phyloP scores from a whole-genome alignment of 2,888 invertebrate species.

The Ectropis crepuscularia region DNA sequence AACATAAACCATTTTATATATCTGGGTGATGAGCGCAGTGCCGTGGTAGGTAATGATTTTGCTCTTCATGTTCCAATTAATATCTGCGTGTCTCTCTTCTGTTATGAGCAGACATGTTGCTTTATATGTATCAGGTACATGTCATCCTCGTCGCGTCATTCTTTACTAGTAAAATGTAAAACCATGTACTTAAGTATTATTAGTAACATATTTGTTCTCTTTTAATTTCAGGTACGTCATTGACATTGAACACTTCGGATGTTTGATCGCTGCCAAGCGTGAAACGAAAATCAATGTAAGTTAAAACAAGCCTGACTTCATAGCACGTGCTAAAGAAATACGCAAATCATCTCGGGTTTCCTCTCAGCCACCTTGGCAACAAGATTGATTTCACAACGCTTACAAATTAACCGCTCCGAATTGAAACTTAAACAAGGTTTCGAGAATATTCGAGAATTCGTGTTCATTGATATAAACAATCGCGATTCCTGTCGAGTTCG shows the following conservation, averaged over 20 bases:
- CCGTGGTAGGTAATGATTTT: too few species aligned
- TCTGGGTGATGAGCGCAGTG: too few species aligned
- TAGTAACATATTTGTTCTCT: conserved; percentile 14
- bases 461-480: conserved; percentile 72
- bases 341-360: conserved; percentile 26
- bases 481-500: conserved; percentile 53
- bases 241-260: conserved; percentile 7
- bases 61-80: too few species aligned
- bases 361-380: conserved; percentile 50
- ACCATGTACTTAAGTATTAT: background rate
- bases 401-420: conserved; percentile 46
- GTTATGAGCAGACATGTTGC: too few species aligned
- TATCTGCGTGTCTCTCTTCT: too few species aligned
- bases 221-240: conserved; percentile 27
- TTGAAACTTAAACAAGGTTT: conserved; percentile 50
- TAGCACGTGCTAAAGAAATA: conserved; percentile 23
- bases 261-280: conserved; percentile 2
- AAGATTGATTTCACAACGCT: conserved; percentile 47
- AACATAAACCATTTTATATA: too few species aligned
- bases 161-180: background rate
- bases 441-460: conserved; percentile 59
- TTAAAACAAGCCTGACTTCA: conserved; percentile 21
- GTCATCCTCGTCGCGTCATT: too few species aligned
- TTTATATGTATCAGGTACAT: too few species aligned
- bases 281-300: conserved; percentile 13